A percentile compares a stretch with the other conserved stretches of the same genome.
Conservation (phyloP, 2,888 invertebrate genomes). For the Volucella inanis region DNA sequence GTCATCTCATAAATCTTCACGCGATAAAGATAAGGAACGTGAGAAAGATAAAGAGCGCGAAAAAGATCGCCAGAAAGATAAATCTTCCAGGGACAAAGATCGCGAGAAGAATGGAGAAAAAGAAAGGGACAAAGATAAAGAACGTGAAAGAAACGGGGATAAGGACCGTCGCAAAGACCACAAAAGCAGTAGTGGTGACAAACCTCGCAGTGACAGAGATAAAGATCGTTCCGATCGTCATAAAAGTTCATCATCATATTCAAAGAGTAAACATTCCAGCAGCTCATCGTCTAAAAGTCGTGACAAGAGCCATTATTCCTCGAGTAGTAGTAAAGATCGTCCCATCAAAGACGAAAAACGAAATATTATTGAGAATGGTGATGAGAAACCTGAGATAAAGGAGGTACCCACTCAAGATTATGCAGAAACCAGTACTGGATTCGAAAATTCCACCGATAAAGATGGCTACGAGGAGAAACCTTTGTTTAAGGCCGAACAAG, state of each 20-base stretch:
- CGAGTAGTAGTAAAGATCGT: conserved; percentile 77
- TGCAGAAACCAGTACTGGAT: conserved; percentile 78
- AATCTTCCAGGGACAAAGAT: conserved; percentile 80
- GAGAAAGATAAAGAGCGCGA: conserved; percentile 79
- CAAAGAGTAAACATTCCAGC: conserved; percentile 83
- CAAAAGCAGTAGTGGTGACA: conserved; percentile 80
- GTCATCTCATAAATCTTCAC: conserved; percentile 81
- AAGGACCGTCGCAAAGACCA: conserved; percentile 81
- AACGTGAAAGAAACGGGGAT: conserved; percentile 76
- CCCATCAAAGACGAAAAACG: conserved; percentile 79
- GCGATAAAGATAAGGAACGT: conserved; percentile 82
- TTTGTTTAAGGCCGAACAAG: conserved; percentile 79
- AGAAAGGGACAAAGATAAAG: conserved; percentile 82
- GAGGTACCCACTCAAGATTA: conserved; percentile 76
- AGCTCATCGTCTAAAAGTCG: conserved; percentile 78
- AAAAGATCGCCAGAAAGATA: conserved; percentile 81
- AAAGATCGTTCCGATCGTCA: conserved; percentile 76
- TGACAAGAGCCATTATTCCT: conserved; percentile 78
- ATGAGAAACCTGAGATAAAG: conserved; percentile 55
- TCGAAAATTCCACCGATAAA: conserved; percentile 75
- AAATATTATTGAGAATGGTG: conserved; percentile 76
- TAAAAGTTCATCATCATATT: conserved; percentile 80
- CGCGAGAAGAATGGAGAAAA: conserved; percentile 79
- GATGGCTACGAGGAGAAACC: conserved; percentile 77
- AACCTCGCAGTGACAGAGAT: conserved; percentile 61